Conservation (phyloP, 1,140 invertebrate species). For the Stegodyphus dumicola region DNA sequence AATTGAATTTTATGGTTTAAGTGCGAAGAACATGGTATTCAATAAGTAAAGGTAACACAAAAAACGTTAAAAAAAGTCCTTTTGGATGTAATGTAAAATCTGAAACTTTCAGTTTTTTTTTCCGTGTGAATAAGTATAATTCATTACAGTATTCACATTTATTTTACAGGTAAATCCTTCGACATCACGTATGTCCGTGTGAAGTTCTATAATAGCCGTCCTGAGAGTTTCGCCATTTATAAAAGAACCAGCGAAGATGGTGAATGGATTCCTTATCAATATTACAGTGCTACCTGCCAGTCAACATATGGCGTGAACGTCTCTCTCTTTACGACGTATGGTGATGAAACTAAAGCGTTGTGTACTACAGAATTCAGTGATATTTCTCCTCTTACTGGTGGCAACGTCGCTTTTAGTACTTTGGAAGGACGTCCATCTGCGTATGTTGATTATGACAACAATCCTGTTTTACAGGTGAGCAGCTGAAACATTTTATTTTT, state of each 20-base stretch:
- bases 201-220: conserved; percentile 92
- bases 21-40: too few relatives aligned
- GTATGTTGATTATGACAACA: conserved; percentile 86
- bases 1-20: too few relatives aligned
- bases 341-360: conserved; percentile 86
- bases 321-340: conserved; percentile 75
- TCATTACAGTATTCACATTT: too few relatives aligned
- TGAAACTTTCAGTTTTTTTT: too few relatives aligned
- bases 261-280: conserved; percentile 95
- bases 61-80: too few relatives aligned
- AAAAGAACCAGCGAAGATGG: conserved; percentile 82
- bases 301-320: conserved; percentile 89
- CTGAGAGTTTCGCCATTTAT: conserved; percentile 97
- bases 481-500: background rate
- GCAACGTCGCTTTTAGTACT: conserved; percentile 95
- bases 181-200: conserved; percentile 97
- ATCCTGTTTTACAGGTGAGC: conserved; percentile 84
- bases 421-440: conserved; percentile 93
- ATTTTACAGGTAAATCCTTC: conserved; percentile 89
- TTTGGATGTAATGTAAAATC: too few relatives aligned
- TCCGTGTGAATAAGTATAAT: too few relatives aligned
- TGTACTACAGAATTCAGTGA: conserved; percentile 98
- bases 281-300: conserved; percentile 91
- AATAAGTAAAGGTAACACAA: too few relatives aligned
- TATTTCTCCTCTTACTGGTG: conserved; percentile 94